These are phyloP conservation scores for Lithobius niger DNA, from an alignment of 1,140 invertebrate genomes.

Conservation along the genomic window DNA sequence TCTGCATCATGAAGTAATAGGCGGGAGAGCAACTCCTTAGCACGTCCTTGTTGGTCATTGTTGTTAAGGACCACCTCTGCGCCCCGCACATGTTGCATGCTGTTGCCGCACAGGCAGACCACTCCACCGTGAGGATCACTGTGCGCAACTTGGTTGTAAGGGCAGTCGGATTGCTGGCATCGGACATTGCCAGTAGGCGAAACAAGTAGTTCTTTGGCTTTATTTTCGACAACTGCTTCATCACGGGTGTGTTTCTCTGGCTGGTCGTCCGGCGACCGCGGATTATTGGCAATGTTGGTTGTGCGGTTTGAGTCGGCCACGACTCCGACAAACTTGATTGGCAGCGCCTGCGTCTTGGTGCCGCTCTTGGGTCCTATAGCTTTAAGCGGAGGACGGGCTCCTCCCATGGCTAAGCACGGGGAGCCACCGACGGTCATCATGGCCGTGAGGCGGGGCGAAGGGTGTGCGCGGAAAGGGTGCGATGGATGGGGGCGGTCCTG, in stretches of 20 bases:
- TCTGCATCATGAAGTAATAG: too few relatives aligned
- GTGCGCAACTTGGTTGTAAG: slow-evolving; percentile 1
- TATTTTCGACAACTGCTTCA: slow-evolving; percentile 27
- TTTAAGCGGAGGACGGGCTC: slow-evolving; percentile 11
- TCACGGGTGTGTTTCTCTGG: slow-evolving; percentile 37
- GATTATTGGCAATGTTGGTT: not conserved
- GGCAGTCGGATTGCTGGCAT: not conserved
- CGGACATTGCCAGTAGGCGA: not conserved
- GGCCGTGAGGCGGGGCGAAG: not conserved
- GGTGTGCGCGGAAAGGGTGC: not conserved
- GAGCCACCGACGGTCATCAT: not conserved
- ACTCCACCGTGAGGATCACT: not conserved
- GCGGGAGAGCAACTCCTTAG: too few relatives aligned
- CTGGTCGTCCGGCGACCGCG: slow-evolving; percentile 19
- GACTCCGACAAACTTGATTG: slow-evolving; percentile 33
- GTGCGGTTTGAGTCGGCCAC: slow-evolving; percentile 20
- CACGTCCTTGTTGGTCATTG: too few relatives aligned
- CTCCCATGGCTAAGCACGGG: not conserved
- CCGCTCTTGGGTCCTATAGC: slow-evolving; percentile 19
- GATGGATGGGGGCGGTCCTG: not conserved
- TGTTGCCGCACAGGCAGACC: not conserved
- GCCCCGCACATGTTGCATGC: too few relatives aligned
- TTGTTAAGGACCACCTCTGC: too few relatives aligned
- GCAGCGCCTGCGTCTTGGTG: slow-evolving; percentile 26
- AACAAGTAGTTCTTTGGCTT: slow-evolving; percentile 35